phyloP scores from a whole-genome alignment of 2,113 vertebrate genomes.

The Nycticorax nycticorax region DNA sequence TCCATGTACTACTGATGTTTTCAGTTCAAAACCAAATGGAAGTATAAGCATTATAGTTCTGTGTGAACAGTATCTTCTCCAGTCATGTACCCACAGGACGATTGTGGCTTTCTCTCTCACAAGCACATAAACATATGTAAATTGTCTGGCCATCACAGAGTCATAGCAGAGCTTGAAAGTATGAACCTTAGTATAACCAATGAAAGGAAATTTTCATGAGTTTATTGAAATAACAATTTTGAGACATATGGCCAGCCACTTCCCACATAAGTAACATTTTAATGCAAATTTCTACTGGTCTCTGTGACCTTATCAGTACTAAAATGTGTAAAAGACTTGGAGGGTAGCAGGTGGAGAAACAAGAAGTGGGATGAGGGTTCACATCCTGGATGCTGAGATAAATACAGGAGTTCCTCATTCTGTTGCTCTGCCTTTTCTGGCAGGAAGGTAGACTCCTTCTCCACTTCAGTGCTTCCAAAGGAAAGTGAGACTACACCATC shows the following conservation, averaged over 20 bases:
- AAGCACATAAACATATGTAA: background rate
- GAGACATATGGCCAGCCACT: background rate
- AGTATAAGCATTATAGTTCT: background rate
- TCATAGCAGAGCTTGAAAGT: background rate
- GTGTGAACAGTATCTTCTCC: background rate
- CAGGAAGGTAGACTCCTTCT: background rate
- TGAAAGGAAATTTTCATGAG: background rate
- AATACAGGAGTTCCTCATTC: constrained; percentile 4
- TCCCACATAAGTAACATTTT: background rate
- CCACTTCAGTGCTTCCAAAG: background rate
- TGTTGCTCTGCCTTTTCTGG: background rate
- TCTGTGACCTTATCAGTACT: background rate
- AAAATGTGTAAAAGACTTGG: background rate
- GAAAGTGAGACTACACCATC: background rate
- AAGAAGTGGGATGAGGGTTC: constrained; percentile 14
- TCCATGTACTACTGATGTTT: background rate
- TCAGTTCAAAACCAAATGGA: background rate
- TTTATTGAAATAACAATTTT: background rate
- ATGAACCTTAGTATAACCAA: background rate
- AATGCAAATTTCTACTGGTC: constrained; percentile 7
- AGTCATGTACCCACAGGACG: background rate
- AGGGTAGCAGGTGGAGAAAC: constrained; percentile 7
- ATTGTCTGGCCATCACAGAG: background rate
- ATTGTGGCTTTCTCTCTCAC: background rate
- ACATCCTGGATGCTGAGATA: background rate